phyloP scores from a whole-genome alignment of 2,113 vertebrate genomes.

The Sinocyclocheilus grahami region DNA sequence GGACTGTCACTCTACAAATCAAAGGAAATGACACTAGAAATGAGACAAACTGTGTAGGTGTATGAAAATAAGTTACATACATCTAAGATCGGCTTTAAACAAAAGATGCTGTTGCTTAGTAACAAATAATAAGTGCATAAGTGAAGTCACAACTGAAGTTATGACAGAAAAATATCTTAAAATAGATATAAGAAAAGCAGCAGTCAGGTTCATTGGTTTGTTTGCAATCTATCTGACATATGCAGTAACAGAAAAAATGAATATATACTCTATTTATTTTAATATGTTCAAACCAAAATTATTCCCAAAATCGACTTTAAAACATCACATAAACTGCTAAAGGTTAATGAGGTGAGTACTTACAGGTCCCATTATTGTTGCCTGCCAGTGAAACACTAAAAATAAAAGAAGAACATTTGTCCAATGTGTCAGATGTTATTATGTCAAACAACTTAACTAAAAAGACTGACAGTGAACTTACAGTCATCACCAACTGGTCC shows the following conservation, averaged over 20 bases:
- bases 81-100: not conserved
- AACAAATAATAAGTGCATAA: not conserved
- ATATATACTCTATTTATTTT: too few relatives aligned
- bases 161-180: too few relatives aligned
- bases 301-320: not conserved
- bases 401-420: conserved; percentile 12
- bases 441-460: not conserved
- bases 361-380: conserved; percentile 63
- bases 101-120: not conserved
- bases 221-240: too few relatives aligned
- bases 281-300: not conserved
- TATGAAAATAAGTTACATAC: not conserved
- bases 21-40: not conserved
- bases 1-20: conserved; percentile 58
- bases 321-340: not conserved
- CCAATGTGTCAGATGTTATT: not conserved
- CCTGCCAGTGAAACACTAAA: conserved; percentile 38
- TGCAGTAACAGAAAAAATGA: too few relatives aligned
- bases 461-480: conserved; percentile 68
- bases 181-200: too few relatives aligned
- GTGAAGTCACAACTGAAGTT: too few relatives aligned
- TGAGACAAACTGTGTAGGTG: not conserved
- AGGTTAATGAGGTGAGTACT: conserved; percentile 40
- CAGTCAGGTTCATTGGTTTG: too few relatives aligned
- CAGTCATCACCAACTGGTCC: conserved; percentile 92